phyloP scores from a whole-genome alignment of 2,797 vertebrate genomes.

The Poeciliopsis presidionis region DNA sequence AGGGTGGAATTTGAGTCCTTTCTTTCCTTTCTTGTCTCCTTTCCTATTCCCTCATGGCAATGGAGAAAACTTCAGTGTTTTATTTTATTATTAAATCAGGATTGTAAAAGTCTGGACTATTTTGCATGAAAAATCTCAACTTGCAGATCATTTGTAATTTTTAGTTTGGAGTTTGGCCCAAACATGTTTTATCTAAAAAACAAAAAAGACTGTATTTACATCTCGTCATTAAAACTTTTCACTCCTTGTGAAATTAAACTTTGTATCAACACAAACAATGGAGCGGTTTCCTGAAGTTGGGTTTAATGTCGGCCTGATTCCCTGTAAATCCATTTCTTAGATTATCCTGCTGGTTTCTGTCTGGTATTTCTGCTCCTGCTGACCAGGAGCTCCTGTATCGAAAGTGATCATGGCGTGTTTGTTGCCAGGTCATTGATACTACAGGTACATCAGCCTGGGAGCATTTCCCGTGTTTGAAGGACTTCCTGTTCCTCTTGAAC shows the following conservation, averaged over 20 bases:
- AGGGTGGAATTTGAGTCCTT: neutral
- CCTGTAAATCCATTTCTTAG: neutral
- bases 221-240: neutral
- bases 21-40: neutral
- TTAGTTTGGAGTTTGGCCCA: neutral
- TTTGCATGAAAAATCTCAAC: neutral
- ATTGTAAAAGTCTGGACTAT: neutral
- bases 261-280: neutral
- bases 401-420: slow-evolving; percentile 40
- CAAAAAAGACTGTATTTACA: neutral
- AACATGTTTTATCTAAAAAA: neutral
- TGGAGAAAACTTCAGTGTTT: neutral
- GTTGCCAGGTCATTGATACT: slow-evolving; percentile 62
- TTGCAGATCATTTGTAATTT: neutral
- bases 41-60: neutral
- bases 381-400: slow-evolving; percentile 51
- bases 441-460: slow-evolving; percentile 60
- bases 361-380: neutral
- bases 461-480: slow-evolving; percentile 80
- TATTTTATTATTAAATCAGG: neutral
- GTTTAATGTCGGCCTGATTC: neutral
- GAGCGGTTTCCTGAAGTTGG: neutral
- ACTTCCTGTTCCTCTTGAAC: slow-evolving; percentile 69
- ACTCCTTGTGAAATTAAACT: neutral
- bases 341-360: neutral